A percentile compares a stretch with the other conserved stretches of the same genome.
These are phyloP conservation scores for Brachypteracias leptosomus DNA, from an alignment of 2,113 vertebrate species.

Conservation along the genomic window DNA sequence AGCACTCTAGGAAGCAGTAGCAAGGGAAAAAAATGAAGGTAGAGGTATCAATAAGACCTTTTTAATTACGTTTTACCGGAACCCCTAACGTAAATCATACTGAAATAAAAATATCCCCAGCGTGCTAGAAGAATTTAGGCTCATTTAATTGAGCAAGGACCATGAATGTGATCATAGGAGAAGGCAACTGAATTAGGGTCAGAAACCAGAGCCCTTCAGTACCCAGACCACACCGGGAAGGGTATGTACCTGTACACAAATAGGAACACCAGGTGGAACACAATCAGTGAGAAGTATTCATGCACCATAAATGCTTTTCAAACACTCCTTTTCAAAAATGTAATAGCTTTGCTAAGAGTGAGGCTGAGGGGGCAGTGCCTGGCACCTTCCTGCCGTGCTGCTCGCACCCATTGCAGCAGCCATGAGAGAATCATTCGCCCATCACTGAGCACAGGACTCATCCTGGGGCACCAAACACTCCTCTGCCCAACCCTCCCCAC, in stretches of 20 bases:
- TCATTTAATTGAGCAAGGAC: not conserved
- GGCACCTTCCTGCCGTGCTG: fast-evolving
- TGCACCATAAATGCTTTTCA: not conserved
- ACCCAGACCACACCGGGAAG: fast-evolving
- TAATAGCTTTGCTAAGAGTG: not conserved
- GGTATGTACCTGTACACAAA: fast-evolving
- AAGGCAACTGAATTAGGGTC: not conserved
- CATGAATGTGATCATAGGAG: fast-evolving
- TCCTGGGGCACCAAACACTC: not conserved
- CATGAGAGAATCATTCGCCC: not conserved
- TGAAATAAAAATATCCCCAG: not conserved
- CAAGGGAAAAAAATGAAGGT: not conserved
- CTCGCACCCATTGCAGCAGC: not conserved
- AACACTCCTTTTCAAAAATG: not conserved
- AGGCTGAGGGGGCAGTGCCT: no score
- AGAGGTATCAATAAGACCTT: not conserved
- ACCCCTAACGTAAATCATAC: not conserved
- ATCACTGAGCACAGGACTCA: fast-evolving
- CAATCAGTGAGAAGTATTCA: not conserved
- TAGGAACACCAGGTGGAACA: not conserved
- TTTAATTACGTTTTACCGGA: slow-evolving; percentile 15
- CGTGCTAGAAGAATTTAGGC: not conserved
- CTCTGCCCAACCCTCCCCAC: not conserved
- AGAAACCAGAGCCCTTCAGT: not conserved
- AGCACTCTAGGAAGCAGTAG: not conserved